Conservation (phyloP, 2,113 vertebrate genomes). For the Phrynocephalus versicolor region DNA sequence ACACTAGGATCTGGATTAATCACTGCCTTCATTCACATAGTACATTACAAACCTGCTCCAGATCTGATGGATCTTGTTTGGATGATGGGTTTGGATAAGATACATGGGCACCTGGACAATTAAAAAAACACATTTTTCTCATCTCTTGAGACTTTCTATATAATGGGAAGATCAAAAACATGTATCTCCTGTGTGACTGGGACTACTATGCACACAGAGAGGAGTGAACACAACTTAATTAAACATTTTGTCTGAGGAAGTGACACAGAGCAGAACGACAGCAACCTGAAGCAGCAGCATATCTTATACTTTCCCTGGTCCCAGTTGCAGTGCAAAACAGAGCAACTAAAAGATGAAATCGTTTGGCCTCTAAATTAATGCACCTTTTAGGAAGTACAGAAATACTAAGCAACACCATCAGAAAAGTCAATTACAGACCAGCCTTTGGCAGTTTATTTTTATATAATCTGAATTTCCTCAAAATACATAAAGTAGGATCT, state of each 20-base stretch:
- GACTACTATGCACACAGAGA: neutral
- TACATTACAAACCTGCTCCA: neutral
- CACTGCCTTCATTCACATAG: neutral
- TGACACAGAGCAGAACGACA: constrained; percentile 1
- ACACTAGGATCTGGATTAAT: neutral
- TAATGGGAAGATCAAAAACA: neutral
- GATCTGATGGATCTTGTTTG: neutral
- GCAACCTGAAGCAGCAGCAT: neutral
- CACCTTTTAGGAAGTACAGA: neutral
- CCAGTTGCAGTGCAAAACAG: neutral
- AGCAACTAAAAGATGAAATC: constrained; percentile 29
- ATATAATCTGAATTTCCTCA: neutral
- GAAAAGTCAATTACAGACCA: neutral
- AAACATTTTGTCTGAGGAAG: neutral
- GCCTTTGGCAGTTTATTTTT: neutral
- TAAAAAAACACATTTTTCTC: neutral
- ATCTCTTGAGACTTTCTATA: neutral
- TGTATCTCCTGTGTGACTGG: neutral
- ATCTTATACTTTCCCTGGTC: neutral
- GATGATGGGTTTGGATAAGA: neutral
- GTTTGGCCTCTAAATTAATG: constrained; percentile 11
- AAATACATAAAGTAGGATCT: neutral
- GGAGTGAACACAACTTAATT: accelerated
- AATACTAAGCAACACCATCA: neutral
- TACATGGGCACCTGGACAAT: no score